Evolutionary conservation across 1,140 invertebrate genomes (phyloP).

Genomic region (Heliconius hewitsoni): DNA sequence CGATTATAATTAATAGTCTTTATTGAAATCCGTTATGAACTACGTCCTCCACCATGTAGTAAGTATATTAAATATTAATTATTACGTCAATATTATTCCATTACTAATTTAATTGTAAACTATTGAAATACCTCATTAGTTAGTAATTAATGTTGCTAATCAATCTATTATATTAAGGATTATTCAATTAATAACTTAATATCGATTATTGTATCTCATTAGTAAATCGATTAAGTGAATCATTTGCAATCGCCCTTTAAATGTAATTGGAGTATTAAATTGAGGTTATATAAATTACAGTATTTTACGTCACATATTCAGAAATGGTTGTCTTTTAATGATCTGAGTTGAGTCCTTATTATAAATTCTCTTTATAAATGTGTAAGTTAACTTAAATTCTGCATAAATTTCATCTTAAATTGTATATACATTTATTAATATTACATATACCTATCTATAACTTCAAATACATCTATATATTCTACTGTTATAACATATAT

Average conservation of each 20-base stretch:
- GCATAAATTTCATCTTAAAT: too few relatives aligned
- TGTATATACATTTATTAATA: not conserved
- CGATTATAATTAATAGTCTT: conserved; percentile 33
- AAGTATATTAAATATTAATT: conserved; percentile 13
- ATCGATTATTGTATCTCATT: conserved; percentile 17
- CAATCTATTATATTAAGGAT: conserved; percentile 14
- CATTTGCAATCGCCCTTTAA: conserved; percentile 6
- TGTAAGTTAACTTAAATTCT: too few relatives aligned
- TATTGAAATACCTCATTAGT: conserved; percentile 19
- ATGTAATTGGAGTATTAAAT: conserved; percentile 8
- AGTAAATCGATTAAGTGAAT: conserved; percentile 15
- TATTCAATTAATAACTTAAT: conserved; percentile 22
- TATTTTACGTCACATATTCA: too few relatives aligned
- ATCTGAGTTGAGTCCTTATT: too few relatives aligned
- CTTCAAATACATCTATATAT: too few relatives aligned
- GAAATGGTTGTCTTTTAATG: too few relatives aligned
- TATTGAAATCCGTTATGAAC: not conserved
- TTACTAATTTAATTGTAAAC: conserved; percentile 19
- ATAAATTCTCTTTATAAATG: too few relatives aligned
- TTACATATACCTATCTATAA: too few relatives aligned
- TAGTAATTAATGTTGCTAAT: conserved; percentile 22
- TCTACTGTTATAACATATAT: not conserved
- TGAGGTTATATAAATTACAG: not conserved
- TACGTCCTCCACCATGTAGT: not conserved
- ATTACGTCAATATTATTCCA: conserved; percentile 12